These are phyloP conservation scores for Saccopteryx leptura DNA, from an alignment of 2,113 vertebrate genomes.

Conservation along the genomic window DNA sequence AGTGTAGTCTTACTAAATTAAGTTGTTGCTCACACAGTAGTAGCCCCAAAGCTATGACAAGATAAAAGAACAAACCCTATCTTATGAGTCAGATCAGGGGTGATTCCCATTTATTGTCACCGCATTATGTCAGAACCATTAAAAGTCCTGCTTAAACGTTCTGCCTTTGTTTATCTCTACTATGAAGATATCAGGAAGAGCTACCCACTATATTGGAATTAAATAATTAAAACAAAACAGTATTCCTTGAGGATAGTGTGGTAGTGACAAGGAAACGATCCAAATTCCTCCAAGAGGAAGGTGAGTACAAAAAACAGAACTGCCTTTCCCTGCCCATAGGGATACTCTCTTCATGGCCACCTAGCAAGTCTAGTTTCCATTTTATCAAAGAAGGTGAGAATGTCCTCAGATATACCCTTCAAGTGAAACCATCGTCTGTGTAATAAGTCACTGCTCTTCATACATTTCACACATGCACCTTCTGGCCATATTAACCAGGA, in stretches of 20 bases:
- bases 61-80: not conserved
- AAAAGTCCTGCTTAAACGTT: slow-evolving; percentile 31
- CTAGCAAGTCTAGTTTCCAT: not conserved
- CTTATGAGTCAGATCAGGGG: not conserved
- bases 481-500: not conserved
- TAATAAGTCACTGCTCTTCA: not conserved
- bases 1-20: not conserved
- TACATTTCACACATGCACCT: not conserved
- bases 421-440: not conserved
- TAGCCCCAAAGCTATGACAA: not conserved
- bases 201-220: not conserved
- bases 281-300: slow-evolving; percentile 5
- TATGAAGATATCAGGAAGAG: not conserved
- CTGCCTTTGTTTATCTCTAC: not conserved
- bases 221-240: not conserved
- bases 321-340: not conserved
- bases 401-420: not conserved
- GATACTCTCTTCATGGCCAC: not conserved
- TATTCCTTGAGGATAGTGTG: not conserved
- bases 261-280: not conserved
- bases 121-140: not conserved
- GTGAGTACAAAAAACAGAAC: not conserved
- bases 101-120: not conserved
- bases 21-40: not conserved
- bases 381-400: not conserved